A percentile compares a stretch with the other conserved stretches of the same genome.
phyloP scores from a whole-genome alignment of 2,888 invertebrate genomes.

The Latrodectus elegans region DNA sequence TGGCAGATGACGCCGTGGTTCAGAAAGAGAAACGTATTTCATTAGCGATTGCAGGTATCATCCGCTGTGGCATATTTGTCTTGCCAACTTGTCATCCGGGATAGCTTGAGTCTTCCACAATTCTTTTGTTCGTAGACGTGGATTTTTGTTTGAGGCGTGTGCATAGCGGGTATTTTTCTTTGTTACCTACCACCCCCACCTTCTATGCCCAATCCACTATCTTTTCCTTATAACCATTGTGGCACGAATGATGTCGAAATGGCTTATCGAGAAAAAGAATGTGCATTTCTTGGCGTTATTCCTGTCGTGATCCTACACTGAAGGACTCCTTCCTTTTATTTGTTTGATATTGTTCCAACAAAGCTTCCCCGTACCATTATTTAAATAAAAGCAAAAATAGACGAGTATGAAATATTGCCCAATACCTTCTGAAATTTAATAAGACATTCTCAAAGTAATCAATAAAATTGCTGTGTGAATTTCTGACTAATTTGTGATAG shows the following conservation, averaged over 20 bases:
- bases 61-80: constrained; percentile 27
- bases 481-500: too few species aligned
- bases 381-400: too few species aligned
- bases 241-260: constrained; percentile 21
- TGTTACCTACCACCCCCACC: constrained; percentile 6
- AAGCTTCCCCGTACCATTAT: not conserved
- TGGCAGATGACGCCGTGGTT: not conserved
- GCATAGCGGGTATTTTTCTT: constrained; percentile 41
- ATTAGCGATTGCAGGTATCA: constrained; percentile 37
- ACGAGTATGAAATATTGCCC: too few species aligned
- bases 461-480: too few species aligned
- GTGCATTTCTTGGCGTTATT: not conserved
- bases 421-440: too few species aligned
- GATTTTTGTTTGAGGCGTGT: constrained; percentile 47
- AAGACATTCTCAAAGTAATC: too few species aligned
- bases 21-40: constrained; percentile 27
- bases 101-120: constrained; percentile 17
- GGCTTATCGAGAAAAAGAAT: not conserved
- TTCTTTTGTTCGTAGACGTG: constrained; percentile 53
- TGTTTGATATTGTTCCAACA: constrained; percentile 5
- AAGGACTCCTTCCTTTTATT: not conserved
- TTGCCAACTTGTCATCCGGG: constrained; percentile 12
- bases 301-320: not conserved
- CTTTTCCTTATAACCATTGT: constrained; percentile 8
- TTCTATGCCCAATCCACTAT: not conserved